Conservation (phyloP, 2,113 vertebrate genomes). For the Sciurus niger region DNA sequence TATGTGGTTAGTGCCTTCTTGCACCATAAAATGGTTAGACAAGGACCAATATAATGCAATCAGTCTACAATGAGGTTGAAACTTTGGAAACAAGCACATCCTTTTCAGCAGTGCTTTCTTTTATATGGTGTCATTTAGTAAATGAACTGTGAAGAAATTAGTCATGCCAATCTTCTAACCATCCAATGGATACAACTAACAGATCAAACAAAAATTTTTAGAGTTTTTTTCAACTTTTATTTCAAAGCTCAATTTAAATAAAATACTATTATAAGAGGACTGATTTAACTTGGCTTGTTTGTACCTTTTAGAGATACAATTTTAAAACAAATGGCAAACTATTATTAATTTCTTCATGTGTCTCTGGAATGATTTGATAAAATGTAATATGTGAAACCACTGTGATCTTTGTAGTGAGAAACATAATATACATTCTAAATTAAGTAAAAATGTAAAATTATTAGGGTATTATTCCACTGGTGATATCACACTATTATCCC, state of each 20-base stretch:
- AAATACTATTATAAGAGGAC: constrained; percentile 40
- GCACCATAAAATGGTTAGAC: constrained; percentile 86
- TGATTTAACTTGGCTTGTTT: constrained; percentile 15
- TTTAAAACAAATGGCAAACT: constrained; percentile 8
- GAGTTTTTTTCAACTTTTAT: constrained; percentile 32
- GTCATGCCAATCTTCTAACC: constrained; percentile 54
- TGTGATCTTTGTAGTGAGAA: constrained; percentile 43
- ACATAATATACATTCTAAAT: neutral
- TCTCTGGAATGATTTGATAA: constrained; percentile 28
- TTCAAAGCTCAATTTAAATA: constrained; percentile 61
- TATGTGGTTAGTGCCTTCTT: constrained; percentile 84
- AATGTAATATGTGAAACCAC: constrained; percentile 23
- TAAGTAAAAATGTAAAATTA: constrained; percentile 33
- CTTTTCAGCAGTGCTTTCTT: constrained; percentile 85
- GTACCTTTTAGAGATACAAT: constrained; percentile 24
- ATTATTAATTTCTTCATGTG: constrained; percentile 42
- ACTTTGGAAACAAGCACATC: constrained; percentile 84
- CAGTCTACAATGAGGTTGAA: constrained; percentile 82
- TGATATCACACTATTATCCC: constrained; percentile 3
- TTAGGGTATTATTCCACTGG: neutral
- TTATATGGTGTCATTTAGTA: constrained; percentile 89
- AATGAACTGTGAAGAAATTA: constrained; percentile 82
- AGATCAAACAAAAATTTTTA: constrained; percentile 23
- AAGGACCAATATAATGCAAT: constrained; percentile 82
- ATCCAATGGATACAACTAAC: neutral